Evolutionary conservation across 2,113 vertebrate species (phyloP), one percentile per base, ranked within the genome.

Genomic region (Choloepus hoffmanni): DNA sequence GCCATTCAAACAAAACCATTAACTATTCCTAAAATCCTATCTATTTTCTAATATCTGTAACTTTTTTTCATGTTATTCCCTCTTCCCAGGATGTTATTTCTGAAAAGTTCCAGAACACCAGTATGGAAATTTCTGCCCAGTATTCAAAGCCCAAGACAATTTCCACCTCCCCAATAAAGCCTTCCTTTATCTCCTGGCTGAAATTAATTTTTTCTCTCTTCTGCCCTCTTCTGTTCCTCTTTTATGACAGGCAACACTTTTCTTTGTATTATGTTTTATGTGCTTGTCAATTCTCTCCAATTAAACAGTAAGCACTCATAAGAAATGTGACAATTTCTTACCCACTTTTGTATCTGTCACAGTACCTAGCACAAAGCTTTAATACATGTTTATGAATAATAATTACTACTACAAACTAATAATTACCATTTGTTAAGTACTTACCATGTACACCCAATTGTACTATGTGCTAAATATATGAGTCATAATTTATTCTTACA

Each of bases 141-240:
- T 79, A 77, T 92, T 95, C 21, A 89, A 96, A 85, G 28, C 10
- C 10, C 73, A 84, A 6, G 16, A 30, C 77, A 96, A 33, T 85
- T 79, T 5, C 33, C 50, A 81, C 12, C 6, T 94, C 33, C 23
- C 78, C 68, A 92, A 67, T 11, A 89, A 55, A 93, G 28, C 36
- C 62, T 93, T 73, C 26, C 40, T 93, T 79, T 12, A 92, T 89
- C 30, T 92, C 26, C 36, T 1, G 91, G 16, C 6, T 83, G 15
- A 95, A 83, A 89, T 85, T 94, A 65, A 85, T 81, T 92, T 92
- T 11, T 62, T 60, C 21, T 90, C 15, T 93, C 33, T 78, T 94
- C 43, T 94, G 23, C 70, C 62, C 24, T 13, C 93, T 5, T 45
- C 65, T 73, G 4, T 78, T 72, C 18, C 30, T 72, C 43, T 78